Evolutionary conservation across 1,140 invertebrate species (phyloP).

Genomic region (Adelges cooleyi): DNA sequence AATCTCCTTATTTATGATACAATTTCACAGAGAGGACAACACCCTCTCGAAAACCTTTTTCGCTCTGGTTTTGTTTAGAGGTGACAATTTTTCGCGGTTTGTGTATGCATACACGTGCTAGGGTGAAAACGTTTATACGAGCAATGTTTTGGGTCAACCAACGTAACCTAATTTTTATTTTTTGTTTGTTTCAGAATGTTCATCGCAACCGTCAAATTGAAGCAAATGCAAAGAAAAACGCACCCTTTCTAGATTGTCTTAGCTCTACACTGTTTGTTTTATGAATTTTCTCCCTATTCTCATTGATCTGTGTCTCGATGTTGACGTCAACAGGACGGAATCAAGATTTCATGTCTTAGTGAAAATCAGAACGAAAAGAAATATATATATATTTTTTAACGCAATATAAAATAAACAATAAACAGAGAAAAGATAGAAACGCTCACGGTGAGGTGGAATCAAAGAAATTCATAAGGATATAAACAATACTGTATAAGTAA

Average conservation of each 20-base stretch:
- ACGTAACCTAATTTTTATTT: conserved; percentile 20
- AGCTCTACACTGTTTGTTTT: conserved; percentile 11
- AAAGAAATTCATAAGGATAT: not conserved
- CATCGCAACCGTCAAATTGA: not conserved
- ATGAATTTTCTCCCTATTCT: not conserved
- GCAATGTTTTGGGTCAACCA: too few relatives aligned
- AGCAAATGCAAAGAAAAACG: not conserved
- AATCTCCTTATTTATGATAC: too few relatives aligned
- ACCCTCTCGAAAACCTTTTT: not conserved
- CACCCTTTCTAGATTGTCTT: conserved; percentile 15
- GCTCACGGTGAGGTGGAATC: not conserved
- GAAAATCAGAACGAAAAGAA: not conserved
- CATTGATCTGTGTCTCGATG: not conserved
- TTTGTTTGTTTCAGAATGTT: conserved; percentile 16
- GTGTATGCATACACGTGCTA: not conserved
- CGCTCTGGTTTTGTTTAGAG: not conserved
- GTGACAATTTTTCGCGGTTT: not conserved
- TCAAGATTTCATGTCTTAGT: conserved; percentile 1
- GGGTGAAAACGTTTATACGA: not conserved
- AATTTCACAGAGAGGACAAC: too few relatives aligned
- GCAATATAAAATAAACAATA: not conserved
- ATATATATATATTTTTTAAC: not conserved
- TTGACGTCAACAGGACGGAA: not conserved
- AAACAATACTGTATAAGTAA: too few relatives aligned
- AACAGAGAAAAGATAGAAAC: too few relatives aligned